These are phyloP conservation scores for Xylota segnis DNA, from an alignment of 2,888 invertebrate species.

Conservation along the genomic window DNA sequence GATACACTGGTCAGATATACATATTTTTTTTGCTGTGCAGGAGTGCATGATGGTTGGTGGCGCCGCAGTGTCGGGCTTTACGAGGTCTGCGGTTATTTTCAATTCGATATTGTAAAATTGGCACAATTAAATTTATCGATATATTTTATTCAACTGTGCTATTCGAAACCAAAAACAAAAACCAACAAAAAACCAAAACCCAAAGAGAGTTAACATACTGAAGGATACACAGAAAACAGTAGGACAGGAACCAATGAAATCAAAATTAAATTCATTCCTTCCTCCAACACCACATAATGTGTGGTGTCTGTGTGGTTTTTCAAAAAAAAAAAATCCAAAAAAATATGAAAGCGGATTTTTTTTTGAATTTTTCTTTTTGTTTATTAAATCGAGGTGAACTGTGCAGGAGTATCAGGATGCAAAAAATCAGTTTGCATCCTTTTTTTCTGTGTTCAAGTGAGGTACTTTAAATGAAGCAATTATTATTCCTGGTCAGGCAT, in stretches of 20 bases:
- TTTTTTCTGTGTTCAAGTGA: conserved; percentile 6
- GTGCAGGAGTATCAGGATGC: conserved; percentile 4
- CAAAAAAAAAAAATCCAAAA: conserved; percentile 3
- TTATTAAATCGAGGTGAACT: conserved; percentile 44
- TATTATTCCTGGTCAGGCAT: neutral
- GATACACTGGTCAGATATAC: neutral
- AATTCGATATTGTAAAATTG: conserved; percentile 69
- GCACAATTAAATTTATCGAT: conserved; percentile 66
- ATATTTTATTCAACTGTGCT: conserved; percentile 55
- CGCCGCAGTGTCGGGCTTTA: conserved; percentile 28
- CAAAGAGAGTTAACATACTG: conserved; percentile 5
- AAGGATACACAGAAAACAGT: conserved; percentile 11
- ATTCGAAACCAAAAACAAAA: conserved; percentile 11
- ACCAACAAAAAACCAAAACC: neutral
- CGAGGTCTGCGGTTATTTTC: conserved; percentile 68
- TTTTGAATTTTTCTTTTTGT: neutral
- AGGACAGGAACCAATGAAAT: conserved; percentile 57
- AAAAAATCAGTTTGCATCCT: neutral
- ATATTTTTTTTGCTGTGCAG: neutral
- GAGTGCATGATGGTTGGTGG: neutral
- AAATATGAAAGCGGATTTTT: conserved; percentile 43
- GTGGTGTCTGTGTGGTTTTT: conserved; percentile 51
- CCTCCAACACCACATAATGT: conserved; percentile 44
- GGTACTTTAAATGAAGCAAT: neutral
- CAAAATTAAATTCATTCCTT: conserved; percentile 59